Evolutionary conservation across 2,888 invertebrate genomes (phyloP), one percentile per base, ranked within the genome.

Genomic region (Brachynemurus nebulosus): DNA sequence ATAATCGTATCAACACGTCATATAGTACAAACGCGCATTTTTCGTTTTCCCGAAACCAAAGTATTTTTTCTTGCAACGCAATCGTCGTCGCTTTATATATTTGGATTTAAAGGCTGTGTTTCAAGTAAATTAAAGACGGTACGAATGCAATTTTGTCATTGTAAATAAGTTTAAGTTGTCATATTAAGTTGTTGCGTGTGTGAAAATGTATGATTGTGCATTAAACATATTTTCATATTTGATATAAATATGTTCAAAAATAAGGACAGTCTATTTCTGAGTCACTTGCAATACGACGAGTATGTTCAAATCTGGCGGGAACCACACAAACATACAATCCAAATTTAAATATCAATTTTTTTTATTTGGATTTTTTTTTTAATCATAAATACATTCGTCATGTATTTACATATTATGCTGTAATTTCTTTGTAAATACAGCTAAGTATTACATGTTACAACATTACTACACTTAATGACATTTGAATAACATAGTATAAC

Each of bases 11-110:
- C 37, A 57, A 59, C 59, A 55, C 59, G 58, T 58, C 57, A 58
- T 55, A 61, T 59, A 64, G 63, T 63, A 64, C 63, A 64, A 42
- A 61, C 57, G 54, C 59, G 57, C 59, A 61, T 58, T 61, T 58
- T 58, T 55, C 58, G 58, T 60, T 59, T 57, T 37, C 57, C 60
- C 60, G 59, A 60, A 58, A 57, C 57, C 59, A 58, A 59, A 57
- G 55, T 58, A 58, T 49, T 38, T 54, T 56, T 55, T 54, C 54
- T 25, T 38, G 27, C 44, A 44, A 44, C 44, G 44, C 38, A 44
- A 44, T 44, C 38, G 30, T 27, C 48, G 39, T 41, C 20, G 20
- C 30, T n/a, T 14, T 30, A 14, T 30, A 30, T 30, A 30, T 30
- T n/a, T 39, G 45, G 46, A 48, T 50, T 45, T 44, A 54, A 56